Conservation (phyloP, 2,888 invertebrate genomes). For the Ornithoptera priamus region DNA sequence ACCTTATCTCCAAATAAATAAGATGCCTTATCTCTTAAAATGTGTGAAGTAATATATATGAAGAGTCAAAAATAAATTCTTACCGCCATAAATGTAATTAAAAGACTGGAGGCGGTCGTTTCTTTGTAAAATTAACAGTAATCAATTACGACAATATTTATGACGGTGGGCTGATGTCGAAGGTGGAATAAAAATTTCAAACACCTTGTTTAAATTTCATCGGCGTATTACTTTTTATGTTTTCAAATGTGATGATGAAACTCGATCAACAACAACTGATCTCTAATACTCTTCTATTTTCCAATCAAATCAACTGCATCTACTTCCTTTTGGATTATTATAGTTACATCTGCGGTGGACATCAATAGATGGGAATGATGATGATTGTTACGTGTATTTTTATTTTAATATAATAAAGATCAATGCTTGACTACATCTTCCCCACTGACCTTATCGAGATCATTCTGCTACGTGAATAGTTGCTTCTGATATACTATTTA, state of each 20-base stretch:
- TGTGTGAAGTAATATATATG: slow-evolving; percentile 20
- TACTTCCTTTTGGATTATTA: background rate
- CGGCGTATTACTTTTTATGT: slow-evolving; percentile 8
- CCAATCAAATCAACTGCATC: background rate
- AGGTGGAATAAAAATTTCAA: slow-evolving; percentile 52
- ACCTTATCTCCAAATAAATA: slow-evolving; percentile 14
- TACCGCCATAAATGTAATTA: slow-evolving; percentile 67
- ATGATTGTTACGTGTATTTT: too few relatives aligned
- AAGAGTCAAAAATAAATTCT: slow-evolving; percentile 45
- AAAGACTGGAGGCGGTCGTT: slow-evolving; percentile 58
- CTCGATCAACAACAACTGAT: background rate
- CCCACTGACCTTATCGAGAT: too few relatives aligned
- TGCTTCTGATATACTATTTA: too few relatives aligned
- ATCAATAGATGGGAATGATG: too few relatives aligned
- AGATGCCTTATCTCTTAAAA: slow-evolving; percentile 15
- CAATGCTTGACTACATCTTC: too few relatives aligned
- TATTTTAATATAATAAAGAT: too few relatives aligned
- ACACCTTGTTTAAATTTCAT: slow-evolving; percentile 59
- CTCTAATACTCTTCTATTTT: background rate
- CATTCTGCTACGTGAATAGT: too few relatives aligned
- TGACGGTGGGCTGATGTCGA: slow-evolving; percentile 38
- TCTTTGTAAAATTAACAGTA: slow-evolving; percentile 63
- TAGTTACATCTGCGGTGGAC: background rate
- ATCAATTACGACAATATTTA: slow-evolving; percentile 71
- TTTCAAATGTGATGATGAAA: slow-evolving; percentile 11